Evolutionary conservation across 2,888 invertebrate species (phyloP), one percentile per base, ranked within the genome.

Genomic region (Hypolimnas misippus): DNA sequence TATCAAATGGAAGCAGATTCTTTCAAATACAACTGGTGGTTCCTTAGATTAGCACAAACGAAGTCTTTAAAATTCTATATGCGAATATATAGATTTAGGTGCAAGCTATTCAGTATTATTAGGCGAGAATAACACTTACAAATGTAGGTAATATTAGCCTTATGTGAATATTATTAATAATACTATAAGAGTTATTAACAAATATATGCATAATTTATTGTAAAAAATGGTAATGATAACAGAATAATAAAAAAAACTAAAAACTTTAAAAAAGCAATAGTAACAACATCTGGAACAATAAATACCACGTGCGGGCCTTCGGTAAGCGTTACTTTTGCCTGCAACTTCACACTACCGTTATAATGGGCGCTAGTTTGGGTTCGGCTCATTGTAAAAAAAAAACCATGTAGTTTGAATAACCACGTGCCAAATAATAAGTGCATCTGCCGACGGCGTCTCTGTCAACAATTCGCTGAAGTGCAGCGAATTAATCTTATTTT

Each of bases 351-450:
- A 63, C 29, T 61, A 56, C 56, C 61, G 53, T 61, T 54, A 57
- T 60, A 57, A 65, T 53, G 57, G 38, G 12, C n/a, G 40, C 42
- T 38, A 60, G 59, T 58, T 59, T 19, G 54, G 21, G 17, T 4
- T 7, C 10, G 14, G 8, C n/a, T 54, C n/a, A 17, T 17, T 54
- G 31, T 19, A 54, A 59, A 54, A 63, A 54, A 63, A 40, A 50
- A 63, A 16, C 35, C n/a, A 5, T 12, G 38, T 44, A n/a, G n/a
- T 54, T 35, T 50, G 21, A 49, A 57, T 49, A 46, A 49, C 55
- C 64, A 61, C 61, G 64, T 54, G 61, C 64, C 57, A 57, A 57
- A 62, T 38, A 57, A 57, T 33, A 60, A n/a, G 33, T 49, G 33
- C 50, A 62, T 35, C 62, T 60, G 58, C 56, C 44, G 38, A 35